Conservation (phyloP, 2,797 vertebrate species). For the Chloroceryle amazona region DNA sequence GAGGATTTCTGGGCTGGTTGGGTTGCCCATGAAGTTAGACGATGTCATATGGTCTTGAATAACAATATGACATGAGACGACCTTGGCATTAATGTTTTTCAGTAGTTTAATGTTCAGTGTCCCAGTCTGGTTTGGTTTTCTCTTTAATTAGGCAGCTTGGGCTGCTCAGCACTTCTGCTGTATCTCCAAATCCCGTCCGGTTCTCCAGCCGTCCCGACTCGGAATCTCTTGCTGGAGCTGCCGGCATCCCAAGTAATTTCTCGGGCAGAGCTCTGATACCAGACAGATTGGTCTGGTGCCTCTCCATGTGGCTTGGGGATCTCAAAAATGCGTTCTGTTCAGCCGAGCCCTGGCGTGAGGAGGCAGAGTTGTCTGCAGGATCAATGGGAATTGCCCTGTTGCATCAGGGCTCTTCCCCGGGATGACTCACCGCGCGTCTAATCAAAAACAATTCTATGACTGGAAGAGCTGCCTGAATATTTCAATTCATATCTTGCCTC, state of each 20-base stretch:
- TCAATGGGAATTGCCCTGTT: constrained; percentile 70
- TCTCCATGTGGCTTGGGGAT: background rate
- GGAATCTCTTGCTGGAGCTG: background rate
- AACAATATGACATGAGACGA: background rate
- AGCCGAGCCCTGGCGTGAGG: background rate
- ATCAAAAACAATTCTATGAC: constrained; percentile 66
- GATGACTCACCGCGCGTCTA: constrained; percentile 60
- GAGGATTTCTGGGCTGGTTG: background rate
- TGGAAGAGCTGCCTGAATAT: constrained; percentile 57
- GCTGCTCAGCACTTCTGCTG: background rate
- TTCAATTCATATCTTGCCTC: constrained; percentile 56
- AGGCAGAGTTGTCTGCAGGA: background rate
- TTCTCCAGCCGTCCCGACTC: background rate
- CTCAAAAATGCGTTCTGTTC: background rate
- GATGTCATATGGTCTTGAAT: background rate
- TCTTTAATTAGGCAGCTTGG: background rate
- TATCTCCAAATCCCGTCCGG: background rate
- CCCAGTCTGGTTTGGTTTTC: background rate
- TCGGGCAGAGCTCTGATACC: background rate
- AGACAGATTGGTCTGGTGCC: background rate
- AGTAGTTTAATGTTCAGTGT: background rate
- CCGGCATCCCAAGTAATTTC: background rate
- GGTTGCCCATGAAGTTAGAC: fast-evolving
- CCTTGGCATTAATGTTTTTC: background rate
- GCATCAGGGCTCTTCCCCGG: constrained; percentile 58